Evolutionary conservation across 2,113 vertebrate species (phyloP).

Genomic region (Cryptomyrus ogoouensis): DNA sequence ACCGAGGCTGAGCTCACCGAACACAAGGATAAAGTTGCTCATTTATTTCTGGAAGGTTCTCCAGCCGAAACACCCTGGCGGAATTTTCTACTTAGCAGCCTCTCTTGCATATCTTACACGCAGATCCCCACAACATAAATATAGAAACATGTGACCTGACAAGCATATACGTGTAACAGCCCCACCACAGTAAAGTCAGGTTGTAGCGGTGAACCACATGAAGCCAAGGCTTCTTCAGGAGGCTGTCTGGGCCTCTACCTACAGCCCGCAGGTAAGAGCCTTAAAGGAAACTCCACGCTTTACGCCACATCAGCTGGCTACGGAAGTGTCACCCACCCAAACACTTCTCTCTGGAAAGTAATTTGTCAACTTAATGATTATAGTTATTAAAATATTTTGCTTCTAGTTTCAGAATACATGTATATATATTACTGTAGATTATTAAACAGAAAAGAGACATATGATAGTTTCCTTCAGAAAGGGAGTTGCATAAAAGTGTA

Average conservation of each 20-base stretch:
- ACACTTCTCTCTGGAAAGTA: background rate
- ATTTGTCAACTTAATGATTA: background rate
- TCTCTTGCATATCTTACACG: background rate
- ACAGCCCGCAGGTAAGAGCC: background rate
- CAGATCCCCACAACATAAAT: background rate
- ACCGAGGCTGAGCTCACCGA: background rate
- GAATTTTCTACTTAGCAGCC: background rate
- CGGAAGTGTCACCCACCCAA: background rate
- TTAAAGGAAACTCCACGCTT: background rate
- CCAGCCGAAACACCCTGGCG: background rate
- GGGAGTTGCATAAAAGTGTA: background rate
- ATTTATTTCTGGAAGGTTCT: constrained; percentile 1
- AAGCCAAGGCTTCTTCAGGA: background rate
- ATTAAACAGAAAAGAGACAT: background rate
- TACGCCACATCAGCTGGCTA: background rate
- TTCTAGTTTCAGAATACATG: background rate
- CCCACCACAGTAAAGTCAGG: background rate
- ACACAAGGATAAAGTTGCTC: background rate
- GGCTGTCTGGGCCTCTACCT: background rate
- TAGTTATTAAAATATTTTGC: background rate
- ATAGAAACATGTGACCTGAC: background rate
- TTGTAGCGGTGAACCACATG: background rate
- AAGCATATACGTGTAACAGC: background rate
- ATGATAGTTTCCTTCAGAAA: background rate
- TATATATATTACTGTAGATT: background rate